Evolutionary conservation across 2,113 vertebrate species (phyloP).

Genomic region (Saccopteryx bilineata): DNA sequence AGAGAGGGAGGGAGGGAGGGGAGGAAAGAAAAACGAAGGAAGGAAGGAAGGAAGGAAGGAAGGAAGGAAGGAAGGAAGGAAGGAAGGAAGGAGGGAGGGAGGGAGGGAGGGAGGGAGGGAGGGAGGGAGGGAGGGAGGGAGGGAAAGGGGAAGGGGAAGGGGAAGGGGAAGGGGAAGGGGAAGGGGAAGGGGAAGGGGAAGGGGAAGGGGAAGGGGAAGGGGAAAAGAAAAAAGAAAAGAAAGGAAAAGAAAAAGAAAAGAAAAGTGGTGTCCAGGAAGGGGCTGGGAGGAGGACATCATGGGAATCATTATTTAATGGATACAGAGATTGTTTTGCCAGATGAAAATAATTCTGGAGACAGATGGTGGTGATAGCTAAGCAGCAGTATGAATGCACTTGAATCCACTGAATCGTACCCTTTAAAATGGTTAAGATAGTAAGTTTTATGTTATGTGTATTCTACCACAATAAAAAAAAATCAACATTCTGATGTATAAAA

Average conservation of each 20-base stretch:
- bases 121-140: too few species aligned
- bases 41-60: too few species aligned
- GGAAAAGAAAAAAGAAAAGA: too few species aligned
- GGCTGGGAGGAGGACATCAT: neutral
- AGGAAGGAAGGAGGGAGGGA: too few species aligned
- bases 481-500: neutral
- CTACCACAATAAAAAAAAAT: neutral
- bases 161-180: too few species aligned
- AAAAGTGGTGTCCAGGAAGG: neutral
- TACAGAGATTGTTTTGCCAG: neutral
- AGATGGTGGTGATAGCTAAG: neutral
- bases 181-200: too few species aligned
- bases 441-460: neutral
- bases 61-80: too few species aligned
- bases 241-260: neutral
- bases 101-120: too few species aligned
- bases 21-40: too few species aligned
- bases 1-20: too few species aligned
- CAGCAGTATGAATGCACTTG: neutral
- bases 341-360: neutral
- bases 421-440: neutral
- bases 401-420: neutral
- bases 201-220: too few species aligned
- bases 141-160: too few species aligned
- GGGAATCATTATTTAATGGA: neutral